A percentile compares a stretch with the other conserved stretches of the same genome.
Evolutionary conservation across 2,113 vertebrate genomes (phyloP).

Genomic region (Genyomyrus donnyi): DNA sequence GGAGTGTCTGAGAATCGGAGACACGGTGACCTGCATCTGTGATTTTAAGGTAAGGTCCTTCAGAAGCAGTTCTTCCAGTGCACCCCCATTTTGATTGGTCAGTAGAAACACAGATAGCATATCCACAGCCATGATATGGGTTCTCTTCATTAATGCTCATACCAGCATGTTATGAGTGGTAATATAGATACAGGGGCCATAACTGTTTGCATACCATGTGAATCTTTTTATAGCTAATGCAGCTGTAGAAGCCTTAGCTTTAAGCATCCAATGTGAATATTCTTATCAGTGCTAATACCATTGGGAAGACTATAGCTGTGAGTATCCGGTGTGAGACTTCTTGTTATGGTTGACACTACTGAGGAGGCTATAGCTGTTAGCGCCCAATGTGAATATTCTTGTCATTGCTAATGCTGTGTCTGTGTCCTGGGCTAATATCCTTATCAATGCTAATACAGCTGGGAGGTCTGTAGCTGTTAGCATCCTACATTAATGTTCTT

Average conservation of each 20-base stretch:
- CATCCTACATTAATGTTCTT: not conserved
- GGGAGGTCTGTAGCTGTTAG: not conserved
- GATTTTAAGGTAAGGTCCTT: constrained; percentile 90
- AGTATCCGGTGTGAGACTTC: not conserved
- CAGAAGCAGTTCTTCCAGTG: not conserved
- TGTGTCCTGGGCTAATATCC: not conserved
- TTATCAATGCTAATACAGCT: not conserved
- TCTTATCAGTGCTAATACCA: not conserved
- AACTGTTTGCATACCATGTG: not conserved
- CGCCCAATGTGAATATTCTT: not conserved
- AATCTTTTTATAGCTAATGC: not conserved
- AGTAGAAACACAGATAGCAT: not conserved
- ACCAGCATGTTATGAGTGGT: constrained; percentile 32
- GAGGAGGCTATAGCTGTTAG: not conserved
- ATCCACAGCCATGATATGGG: constrained; percentile 5
- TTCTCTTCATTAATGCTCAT: constrained; percentile 29
- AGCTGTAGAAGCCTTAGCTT: not conserved
- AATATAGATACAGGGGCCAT: not conserved
- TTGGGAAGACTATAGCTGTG: not conserved
- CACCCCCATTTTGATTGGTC: not conserved
- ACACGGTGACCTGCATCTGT: constrained; percentile 97
- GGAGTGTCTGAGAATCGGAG: constrained; percentile 94
- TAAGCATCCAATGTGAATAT: not conserved
- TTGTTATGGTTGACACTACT: not conserved
- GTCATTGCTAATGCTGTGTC: not conserved